Evolutionary conservation across 2,888 invertebrate genomes (phyloP), one percentile per base, ranked within the genome.

Genomic region (Brenthis daphne): DNA sequence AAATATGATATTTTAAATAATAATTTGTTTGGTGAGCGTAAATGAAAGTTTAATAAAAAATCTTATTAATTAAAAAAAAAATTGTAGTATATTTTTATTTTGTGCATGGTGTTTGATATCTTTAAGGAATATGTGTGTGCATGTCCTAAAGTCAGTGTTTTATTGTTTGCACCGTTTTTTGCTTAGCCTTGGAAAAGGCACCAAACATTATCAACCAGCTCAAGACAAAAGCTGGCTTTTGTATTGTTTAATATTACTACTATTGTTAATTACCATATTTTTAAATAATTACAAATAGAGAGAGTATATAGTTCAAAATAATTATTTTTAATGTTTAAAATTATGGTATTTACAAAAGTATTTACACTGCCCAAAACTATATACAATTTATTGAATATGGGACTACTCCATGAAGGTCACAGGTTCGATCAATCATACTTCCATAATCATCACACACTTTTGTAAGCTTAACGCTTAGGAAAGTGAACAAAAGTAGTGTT

Each of bases 111-210:
- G 47, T 66, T 63, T 65, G 57, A n/a, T 43, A 43, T 8, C 1
- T 43, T 43, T 11, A 43, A 57, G 56, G 57, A 65, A 63, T 69
- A 5, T 57, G 63, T 69, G 3, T 57, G 63, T 69, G 77, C 77
- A 77, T 77, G 77, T 71, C 61, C 61, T 60, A 73, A 57, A 68
- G 64, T 72, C 65, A 55, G 54, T 68, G 72, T 73, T 82, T 79
- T 77, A 77, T 84, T 81, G 79, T 85, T 76, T 76, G 88, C 90
- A 89, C 88, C 82, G 76, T 66, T 43, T 43, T 86, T 82, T 67
- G 89, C 89, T 89, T 88, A 75, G 89, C 85, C 82, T 78, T 77
- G 72, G 71, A 74, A 67, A 73, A 68, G 70, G 70, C 68, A 74
- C 65, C 12, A 55, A 64, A 64, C 50, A 53, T 58, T 29, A 33